Evolutionary conservation across 1,140 invertebrate species (phyloP).

Genomic region (Venturia canescens): DNA sequence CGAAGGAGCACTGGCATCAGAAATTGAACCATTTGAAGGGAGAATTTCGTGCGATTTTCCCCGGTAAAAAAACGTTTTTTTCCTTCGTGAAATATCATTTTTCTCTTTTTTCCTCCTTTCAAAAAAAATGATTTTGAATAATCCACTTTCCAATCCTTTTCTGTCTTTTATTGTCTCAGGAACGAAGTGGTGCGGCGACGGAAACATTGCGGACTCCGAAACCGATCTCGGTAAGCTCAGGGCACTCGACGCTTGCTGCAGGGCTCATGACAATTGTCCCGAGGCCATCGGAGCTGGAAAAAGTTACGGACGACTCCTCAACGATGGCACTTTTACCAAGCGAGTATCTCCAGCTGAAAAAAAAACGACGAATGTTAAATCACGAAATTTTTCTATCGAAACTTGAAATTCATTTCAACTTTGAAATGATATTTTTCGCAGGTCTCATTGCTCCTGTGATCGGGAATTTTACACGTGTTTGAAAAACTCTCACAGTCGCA

Average conservation of each 20-base stretch:
- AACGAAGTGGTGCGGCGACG: slow-evolving; percentile 80
- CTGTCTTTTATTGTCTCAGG: slow-evolving; percentile 62
- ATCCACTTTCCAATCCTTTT: too few relatives aligned
- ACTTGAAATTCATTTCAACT: slow-evolving; percentile 29
- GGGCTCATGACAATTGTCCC: slow-evolving; percentile 66
- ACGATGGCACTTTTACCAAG: slow-evolving; percentile 74
- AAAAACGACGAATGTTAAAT: background rate
- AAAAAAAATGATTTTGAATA: too few relatives aligned
- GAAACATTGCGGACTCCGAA: slow-evolving; percentile 72
- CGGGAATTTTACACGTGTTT: slow-evolving; percentile 78
- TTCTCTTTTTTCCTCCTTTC: too few relatives aligned
- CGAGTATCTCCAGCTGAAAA: slow-evolving; percentile 31
- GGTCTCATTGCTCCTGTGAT: slow-evolving; percentile 80
- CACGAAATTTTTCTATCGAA: background rate
- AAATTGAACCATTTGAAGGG: too few relatives aligned
- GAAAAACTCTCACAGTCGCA: slow-evolving; percentile 71
- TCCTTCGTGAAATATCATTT: too few relatives aligned
- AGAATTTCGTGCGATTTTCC: too few relatives aligned
- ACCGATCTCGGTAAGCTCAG: slow-evolving; percentile 76
- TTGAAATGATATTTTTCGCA: too few relatives aligned
- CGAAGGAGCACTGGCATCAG: too few relatives aligned
- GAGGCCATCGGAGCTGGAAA: slow-evolving; percentile 55
- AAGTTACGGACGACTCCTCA: slow-evolving; percentile 53
- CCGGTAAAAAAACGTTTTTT: too few relatives aligned
- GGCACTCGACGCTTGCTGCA: slow-evolving; percentile 78